Conservation (phyloP, 2,113 vertebrate species). For the Mormyrus iriodes region DNA sequence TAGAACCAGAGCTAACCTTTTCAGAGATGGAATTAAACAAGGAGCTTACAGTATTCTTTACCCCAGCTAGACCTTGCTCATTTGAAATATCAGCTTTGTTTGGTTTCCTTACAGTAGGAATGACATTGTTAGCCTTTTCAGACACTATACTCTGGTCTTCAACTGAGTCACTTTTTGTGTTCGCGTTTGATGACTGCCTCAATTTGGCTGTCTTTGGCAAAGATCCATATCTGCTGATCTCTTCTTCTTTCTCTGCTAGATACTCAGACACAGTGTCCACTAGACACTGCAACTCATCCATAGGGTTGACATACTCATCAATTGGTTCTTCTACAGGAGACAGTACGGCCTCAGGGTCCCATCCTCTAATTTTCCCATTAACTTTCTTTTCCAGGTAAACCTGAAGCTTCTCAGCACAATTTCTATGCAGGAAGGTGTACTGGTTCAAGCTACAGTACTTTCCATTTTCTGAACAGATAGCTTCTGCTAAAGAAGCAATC, state of each 20-base stretch:
- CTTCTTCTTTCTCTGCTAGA: slow-evolving; percentile 87
- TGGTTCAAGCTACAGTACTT: slow-evolving; percentile 42
- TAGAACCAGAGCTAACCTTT: slow-evolving; percentile 69
- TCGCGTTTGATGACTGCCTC: slow-evolving; percentile 50
- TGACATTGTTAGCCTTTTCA: slow-evolving; percentile 44
- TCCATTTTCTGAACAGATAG: slow-evolving; percentile 51
- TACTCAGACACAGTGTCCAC: slow-evolving; percentile 91
- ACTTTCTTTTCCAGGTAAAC: slow-evolving; percentile 44
- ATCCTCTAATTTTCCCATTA: slow-evolving; percentile 41
- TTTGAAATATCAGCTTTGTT: slow-evolving; percentile 39
- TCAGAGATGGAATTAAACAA: slow-evolving; percentile 68
- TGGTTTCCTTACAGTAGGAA: slow-evolving; percentile 38
- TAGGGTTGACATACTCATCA: slow-evolving; percentile 70
- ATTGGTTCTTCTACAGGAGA: slow-evolving; percentile 61
- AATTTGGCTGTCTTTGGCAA: slow-evolving; percentile 61
- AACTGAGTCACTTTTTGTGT: slow-evolving; percentile 42
- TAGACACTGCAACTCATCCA: slow-evolving; percentile 82
- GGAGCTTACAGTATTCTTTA: slow-evolving; percentile 78
- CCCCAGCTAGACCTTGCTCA: slow-evolving; percentile 59
- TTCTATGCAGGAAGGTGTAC: slow-evolving; percentile 29
- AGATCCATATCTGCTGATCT: slow-evolving; percentile 77
- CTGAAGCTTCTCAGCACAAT: slow-evolving; percentile 40
- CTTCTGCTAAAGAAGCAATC: slow-evolving; percentile 44
- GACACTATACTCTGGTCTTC: slow-evolving; percentile 45
- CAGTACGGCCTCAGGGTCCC: slow-evolving; percentile 44